Evolutionary conservation across 2,113 vertebrate species (phyloP).

Genomic region (Tricholaema leucomelas): DNA sequence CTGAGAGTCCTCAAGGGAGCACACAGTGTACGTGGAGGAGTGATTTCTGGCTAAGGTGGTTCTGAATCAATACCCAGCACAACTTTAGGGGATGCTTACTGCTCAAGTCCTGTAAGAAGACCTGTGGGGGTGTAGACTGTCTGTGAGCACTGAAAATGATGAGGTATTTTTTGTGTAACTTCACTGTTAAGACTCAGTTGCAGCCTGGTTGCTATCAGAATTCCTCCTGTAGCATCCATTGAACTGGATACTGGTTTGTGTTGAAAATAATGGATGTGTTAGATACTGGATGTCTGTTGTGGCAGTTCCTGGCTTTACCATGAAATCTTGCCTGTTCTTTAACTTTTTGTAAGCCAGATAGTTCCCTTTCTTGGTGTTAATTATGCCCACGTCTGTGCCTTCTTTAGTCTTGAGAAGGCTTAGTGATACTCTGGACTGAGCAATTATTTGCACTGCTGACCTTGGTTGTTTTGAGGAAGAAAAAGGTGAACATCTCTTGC

Average conservation of each 20-base stretch:
- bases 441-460: background rate
- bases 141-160: background rate
- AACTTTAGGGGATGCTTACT: background rate
- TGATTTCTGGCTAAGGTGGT: background rate
- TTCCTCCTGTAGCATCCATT: background rate
- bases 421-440: background rate
- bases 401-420: background rate
- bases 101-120: background rate
- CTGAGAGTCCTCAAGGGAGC: background rate
- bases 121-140: background rate
- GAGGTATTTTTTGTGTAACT: background rate
- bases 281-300: background rate
- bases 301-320: background rate
- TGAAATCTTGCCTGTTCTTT: background rate
- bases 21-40: background rate
- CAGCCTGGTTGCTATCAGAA: background rate
- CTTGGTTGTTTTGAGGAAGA: background rate
- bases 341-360: background rate
- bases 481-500: background rate
- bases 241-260: background rate
- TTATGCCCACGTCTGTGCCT: background rate
- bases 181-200: background rate
- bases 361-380: background rate
- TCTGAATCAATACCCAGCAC: background rate
- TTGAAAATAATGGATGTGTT: background rate